phyloP scores from a whole-genome alignment of 2,888 invertebrate genomes.

The Hecatera dysodea region DNA sequence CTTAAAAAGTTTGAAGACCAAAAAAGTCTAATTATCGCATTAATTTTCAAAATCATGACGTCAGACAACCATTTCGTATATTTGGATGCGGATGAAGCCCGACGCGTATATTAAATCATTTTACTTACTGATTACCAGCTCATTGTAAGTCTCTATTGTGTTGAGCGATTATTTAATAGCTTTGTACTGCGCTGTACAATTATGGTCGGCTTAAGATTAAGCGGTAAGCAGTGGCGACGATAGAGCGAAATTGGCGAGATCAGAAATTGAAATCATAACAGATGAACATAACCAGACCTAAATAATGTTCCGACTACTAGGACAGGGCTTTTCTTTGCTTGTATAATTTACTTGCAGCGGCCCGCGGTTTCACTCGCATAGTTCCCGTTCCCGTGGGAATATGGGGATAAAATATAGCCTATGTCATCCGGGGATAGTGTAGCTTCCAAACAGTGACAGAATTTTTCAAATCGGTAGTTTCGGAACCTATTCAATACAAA shows the following conservation, averaged over 20 bases:
- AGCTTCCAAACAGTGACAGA: no score
- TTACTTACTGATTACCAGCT: slow-evolving; percentile 34
- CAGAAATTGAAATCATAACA: not conserved
- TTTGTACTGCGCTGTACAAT: not conserved
- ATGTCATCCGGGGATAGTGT: no score
- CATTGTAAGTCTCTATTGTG: slow-evolving; percentile 43
- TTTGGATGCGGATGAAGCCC: not conserved
- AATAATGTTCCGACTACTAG: no score
- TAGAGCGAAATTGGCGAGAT: not conserved
- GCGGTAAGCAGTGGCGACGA: not conserved
- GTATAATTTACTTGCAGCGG: no score
- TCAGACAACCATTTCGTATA: not conserved
- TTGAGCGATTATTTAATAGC: slow-evolving; percentile 30
- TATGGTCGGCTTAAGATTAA: not conserved
- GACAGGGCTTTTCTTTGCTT: no score
- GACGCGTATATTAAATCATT: slow-evolving; percentile 37
- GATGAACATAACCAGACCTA: not conserved
- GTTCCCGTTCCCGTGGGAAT: no score
- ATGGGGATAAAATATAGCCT: no score
- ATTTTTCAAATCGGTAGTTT: no score
- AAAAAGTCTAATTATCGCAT: not conserved
- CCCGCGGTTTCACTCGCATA: no score
- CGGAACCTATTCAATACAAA: no score
- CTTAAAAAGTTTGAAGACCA: not conserved
- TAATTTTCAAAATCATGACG: no score